phyloP scores from a whole-genome alignment of 2,888 invertebrate genomes.

The Lasius fuliginosus region DNA sequence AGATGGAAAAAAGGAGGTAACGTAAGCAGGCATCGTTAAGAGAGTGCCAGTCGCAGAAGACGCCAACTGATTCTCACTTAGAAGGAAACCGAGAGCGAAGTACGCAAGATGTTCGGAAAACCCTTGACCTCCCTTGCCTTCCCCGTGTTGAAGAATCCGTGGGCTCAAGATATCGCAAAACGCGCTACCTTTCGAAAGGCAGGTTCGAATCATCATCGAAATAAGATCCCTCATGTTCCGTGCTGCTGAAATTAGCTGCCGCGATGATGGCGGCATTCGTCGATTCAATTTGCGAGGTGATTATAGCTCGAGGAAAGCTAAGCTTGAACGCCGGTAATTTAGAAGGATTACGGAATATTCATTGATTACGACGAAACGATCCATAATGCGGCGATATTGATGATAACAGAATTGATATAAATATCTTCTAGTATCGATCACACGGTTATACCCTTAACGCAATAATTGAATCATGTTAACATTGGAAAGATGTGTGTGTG shows the following conservation, averaged over 20 bases:
- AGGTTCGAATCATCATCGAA: conserved; percentile 39
- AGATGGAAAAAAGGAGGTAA: conserved; percentile 57
- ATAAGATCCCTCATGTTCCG: conserved; percentile 32
- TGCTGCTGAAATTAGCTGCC: conserved; percentile 32
- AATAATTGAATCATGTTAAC: background rate
- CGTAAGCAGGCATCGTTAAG: conserved; percentile 77
- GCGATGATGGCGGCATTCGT: conserved; percentile 16
- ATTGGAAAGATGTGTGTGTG: background rate
- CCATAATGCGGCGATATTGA: conserved; percentile 28
- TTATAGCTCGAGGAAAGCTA: conserved; percentile 49
- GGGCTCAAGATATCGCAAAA: background rate
- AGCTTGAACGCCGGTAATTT: conserved; percentile 37
- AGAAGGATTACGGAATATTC: conserved; percentile 39
- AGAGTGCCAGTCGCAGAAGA: conserved; percentile 80
- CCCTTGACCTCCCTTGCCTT: conserved; percentile 68
- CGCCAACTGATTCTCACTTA: conserved; percentile 58
- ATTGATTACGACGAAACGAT: conserved; percentile 31
- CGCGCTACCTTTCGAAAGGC: background rate
- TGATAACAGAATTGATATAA: conserved; percentile 33
- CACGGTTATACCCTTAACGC: background rate
- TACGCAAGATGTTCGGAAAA: conserved; percentile 59
- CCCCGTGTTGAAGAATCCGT: conserved; percentile 29
- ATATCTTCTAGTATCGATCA: background rate
- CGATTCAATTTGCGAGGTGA: conserved; percentile 39
- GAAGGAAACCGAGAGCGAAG: conserved; percentile 15